Conservation (phyloP, 1,140 invertebrate genomes). For the Drosophila simulans region DNA sequence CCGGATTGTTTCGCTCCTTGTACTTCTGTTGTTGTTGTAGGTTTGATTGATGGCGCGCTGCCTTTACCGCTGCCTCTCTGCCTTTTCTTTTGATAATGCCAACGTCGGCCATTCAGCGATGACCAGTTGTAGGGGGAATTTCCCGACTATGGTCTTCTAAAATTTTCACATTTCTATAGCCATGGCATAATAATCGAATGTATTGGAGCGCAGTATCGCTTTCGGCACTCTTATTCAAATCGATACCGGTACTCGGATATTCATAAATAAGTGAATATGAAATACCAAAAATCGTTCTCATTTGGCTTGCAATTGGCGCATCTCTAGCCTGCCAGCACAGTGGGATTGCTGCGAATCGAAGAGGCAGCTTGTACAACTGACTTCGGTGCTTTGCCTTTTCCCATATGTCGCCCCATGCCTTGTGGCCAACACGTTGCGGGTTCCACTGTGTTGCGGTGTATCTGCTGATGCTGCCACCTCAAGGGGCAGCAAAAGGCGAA, state of each 20-base stretch:
- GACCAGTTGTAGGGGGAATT: background rate
- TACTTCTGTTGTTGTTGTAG: conserved; percentile 56
- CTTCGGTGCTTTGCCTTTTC: conserved; percentile 40
- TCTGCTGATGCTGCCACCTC: conserved; percentile 26
- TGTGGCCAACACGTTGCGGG: conserved; percentile 59
- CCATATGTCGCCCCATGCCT: conserved; percentile 73
- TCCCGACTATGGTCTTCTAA: background rate
- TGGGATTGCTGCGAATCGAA: conserved; percentile 56
- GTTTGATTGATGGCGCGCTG: conserved; percentile 78
- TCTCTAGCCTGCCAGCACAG: conserved; percentile 52
- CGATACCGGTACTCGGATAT: no score
- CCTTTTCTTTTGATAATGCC: conserved; percentile 80
- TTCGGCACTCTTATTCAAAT: no score
- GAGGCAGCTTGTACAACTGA: conserved; percentile 71
- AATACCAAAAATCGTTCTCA: background rate
- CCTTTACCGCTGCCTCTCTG: conserved; percentile 38
- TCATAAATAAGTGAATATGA: no score
- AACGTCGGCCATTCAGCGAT: conserved; percentile 31
- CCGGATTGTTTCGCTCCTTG: conserved; percentile 8
- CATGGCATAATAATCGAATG: no score
- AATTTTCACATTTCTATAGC: background rate
- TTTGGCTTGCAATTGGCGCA: conserved; percentile 1
- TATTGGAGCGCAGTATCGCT: no score
- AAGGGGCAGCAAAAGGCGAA: conserved; percentile 34
- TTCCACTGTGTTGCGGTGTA: conserved; percentile 54